Conservation (phyloP, 2,888 invertebrate species). For the Branchipolynoe longqiensis region DNA sequence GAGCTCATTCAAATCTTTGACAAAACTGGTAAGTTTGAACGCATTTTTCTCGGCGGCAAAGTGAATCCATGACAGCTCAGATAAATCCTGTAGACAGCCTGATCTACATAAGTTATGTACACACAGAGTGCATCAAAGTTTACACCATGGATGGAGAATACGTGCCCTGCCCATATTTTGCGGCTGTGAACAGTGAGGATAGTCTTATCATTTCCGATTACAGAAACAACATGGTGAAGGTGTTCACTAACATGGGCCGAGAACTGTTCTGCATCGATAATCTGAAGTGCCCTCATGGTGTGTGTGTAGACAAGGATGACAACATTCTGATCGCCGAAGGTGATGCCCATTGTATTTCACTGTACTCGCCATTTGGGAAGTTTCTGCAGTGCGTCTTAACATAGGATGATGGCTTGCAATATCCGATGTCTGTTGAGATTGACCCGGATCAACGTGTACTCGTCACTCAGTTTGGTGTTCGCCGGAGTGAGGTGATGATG, state of each 20-base stretch:
- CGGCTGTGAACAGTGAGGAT: constrained; percentile 63
- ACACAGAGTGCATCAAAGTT: constrained; percentile 62
- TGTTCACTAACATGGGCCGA: constrained; percentile 61
- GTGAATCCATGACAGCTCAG: constrained; percentile 63
- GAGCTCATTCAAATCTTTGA: constrained; percentile 65
- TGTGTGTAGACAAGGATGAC: constrained; percentile 64
- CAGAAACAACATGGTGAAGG: constrained; percentile 65
- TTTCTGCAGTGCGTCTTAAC: constrained; percentile 60
- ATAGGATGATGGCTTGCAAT: constrained; percentile 60
- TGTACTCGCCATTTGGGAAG: constrained; percentile 65
- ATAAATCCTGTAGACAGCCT: constrained; percentile 59
- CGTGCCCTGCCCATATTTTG: constrained; percentile 63
- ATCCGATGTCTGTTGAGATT: constrained; percentile 64
- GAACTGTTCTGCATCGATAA: constrained; percentile 57
- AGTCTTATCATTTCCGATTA: constrained; percentile 64
- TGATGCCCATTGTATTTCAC: constrained; percentile 62
- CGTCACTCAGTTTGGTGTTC: constrained; percentile 65
- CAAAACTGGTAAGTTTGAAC: constrained; percentile 55
- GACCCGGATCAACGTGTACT: constrained; percentile 56
- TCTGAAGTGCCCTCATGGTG: constrained; percentile 63
- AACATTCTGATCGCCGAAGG: constrained; percentile 65
- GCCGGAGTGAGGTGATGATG: constrained; percentile 59
- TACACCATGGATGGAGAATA: constrained; percentile 58
- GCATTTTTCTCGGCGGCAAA: constrained; percentile 5
- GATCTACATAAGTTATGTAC: constrained; percentile 66